Conservation (phyloP, 1,140 invertebrate genomes). For the Bilobella aurantiaca region DNA sequence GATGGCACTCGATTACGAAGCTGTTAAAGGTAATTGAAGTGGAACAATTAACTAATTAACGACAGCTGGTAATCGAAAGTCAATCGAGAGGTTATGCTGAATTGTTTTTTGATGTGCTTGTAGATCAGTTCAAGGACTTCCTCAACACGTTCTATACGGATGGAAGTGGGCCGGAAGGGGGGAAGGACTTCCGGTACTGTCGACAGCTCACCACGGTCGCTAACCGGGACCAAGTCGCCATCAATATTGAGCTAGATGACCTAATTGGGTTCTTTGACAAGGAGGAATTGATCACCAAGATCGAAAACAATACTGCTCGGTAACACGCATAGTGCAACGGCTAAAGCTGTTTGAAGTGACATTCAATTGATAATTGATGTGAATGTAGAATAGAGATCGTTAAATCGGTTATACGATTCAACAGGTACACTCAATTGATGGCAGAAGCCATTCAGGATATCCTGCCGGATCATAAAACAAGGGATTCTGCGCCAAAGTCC, state of each 20-base stretch:
- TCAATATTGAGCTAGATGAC: slow-evolving; percentile 85
- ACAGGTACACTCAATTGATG: slow-evolving; percentile 71
- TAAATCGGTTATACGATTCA: slow-evolving; percentile 21
- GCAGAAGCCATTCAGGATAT: slow-evolving; percentile 78
- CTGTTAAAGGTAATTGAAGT: too few species aligned
- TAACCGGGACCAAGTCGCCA: slow-evolving; percentile 73
- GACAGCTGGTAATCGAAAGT: too few species aligned
- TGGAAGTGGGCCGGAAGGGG: too few species aligned
- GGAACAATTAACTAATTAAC: too few species aligned
- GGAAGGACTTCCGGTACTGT: slow-evolving; percentile 76
- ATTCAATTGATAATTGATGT: background rate
- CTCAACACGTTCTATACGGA: too few species aligned
- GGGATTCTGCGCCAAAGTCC: slow-evolving; percentile 73
- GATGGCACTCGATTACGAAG: too few species aligned
- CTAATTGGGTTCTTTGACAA: slow-evolving; percentile 54
- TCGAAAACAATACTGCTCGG: slow-evolving; percentile 60
- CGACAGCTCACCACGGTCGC: slow-evolving; percentile 73
- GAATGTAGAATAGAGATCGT: background rate
- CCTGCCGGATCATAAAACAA: slow-evolving; percentile 76
- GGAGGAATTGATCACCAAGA: slow-evolving; percentile 65
- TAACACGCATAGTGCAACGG: background rate
- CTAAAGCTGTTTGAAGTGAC: too few species aligned
- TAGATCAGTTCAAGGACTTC: too few species aligned
- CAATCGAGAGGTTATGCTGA: too few species aligned
- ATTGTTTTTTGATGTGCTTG: too few species aligned